Base-by-base conservation (phyloP, 2,113 vertebrate genomes). In the Motacilla alba region DNA sequence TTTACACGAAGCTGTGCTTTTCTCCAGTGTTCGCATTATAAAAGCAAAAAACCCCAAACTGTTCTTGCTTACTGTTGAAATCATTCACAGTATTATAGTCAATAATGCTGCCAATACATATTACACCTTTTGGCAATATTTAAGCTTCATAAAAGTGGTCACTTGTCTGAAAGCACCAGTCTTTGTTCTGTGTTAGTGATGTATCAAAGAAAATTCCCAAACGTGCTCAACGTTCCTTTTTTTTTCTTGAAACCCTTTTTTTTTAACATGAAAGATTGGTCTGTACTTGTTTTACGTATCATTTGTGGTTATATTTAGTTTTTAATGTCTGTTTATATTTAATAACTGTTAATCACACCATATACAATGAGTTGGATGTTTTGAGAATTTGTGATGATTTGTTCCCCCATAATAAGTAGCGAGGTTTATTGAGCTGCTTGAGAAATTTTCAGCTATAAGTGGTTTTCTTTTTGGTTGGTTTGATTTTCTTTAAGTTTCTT, bases 401-500 rank as follows among this genome's bases (percentile, higher is more conserved):
- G 95, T 97, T 94, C 94, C 95, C 86, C 66, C 96, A 93, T 96
- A 95, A 90, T 49, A 91, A 83, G 91, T 93, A 94, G 95, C 2
- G 2, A 96, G 95, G 94, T 95, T 96, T 95, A 83, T 93, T 92
- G 90, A 97, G 96, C 96, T 96, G 94, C 97, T 95, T 97, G 95
- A 96, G 81, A 96, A 95, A 92, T 97, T 95, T 91, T 93, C 93
- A 96, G 66, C 79, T 96, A 53, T 97, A 97, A 97, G 92, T 81
- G 90, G 73, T 66, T 53, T 82, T 91, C 84, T 85, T 89, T 92
- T 97, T 70, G 27, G 52, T 98, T 91, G 81, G 68, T 98, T 98
- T 98, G 97, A 98, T 97, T 97, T 92, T 95, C 96, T 98, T 98
- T 96, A 91, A 80, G 93, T 97, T 98, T 98, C 97, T 98, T 98